These are phyloP conservation scores for Temnothorax ravouxi DNA, from an alignment of 2,888 invertebrate genomes.

Conservation along the genomic window DNA sequence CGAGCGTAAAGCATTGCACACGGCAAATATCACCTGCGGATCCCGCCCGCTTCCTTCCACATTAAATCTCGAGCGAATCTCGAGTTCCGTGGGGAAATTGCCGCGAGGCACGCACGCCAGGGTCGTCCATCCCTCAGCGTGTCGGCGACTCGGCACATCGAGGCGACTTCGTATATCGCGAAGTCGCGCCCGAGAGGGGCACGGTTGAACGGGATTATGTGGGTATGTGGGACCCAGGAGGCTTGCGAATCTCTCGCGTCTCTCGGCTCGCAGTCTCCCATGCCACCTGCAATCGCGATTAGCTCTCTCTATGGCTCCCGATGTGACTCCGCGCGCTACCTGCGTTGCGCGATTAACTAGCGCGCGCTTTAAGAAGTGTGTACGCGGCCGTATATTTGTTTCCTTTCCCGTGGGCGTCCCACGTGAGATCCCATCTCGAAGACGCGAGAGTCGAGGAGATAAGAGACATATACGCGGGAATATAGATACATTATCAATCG, in stretches of 20 bases:
- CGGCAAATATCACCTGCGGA: constrained; percentile 66
- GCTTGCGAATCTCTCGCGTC: constrained; percentile 34
- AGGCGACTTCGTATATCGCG: constrained; percentile 50
- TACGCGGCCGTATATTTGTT: constrained; percentile 2
- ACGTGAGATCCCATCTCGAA: constrained; percentile 1
- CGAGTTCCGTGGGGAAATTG: constrained; percentile 80
- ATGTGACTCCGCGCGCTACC: constrained; percentile 26
- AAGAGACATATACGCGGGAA: neutral
- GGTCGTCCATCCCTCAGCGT: constrained; percentile 34
- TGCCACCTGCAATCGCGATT: constrained; percentile 43
- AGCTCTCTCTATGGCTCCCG: constrained; percentile 18
- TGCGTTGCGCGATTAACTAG: constrained; percentile 25
- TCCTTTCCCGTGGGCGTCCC: constrained; percentile 1
- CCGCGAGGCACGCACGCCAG: constrained; percentile 80
- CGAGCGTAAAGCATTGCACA: constrained; percentile 64
- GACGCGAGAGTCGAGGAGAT: constrained; percentile 27
- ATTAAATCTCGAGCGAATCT: constrained; percentile 81
- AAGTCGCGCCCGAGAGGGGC: constrained; percentile 28
- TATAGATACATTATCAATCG: neutral
- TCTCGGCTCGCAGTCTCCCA: constrained; percentile 29
- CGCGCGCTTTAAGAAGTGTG: neutral
- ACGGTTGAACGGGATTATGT: constrained; percentile 13
- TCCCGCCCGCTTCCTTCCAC: constrained; percentile 82
- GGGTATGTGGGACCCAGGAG: constrained; percentile 22
- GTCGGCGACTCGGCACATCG: constrained; percentile 21